Evolutionary conservation across 2,888 invertebrate genomes (phyloP), one percentile per base, ranked within the genome.

Genomic region (Acanthosoma haemorrhoidale): DNA sequence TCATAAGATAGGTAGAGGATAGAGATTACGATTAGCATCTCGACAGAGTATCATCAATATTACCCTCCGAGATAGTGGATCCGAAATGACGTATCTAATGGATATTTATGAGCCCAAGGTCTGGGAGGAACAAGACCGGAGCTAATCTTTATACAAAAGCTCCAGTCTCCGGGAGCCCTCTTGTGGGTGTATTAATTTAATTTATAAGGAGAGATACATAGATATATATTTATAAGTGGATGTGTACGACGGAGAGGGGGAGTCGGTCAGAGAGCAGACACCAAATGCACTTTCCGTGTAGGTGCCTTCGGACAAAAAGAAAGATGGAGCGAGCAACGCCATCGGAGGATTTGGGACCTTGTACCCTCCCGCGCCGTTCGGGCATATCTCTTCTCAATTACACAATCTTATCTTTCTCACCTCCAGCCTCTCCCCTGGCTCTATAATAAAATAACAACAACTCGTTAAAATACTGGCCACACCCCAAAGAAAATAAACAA

Each of bases 121-220:
- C 51, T 51, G 51, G 51, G 29, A 25, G 29, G 25, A 51, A 51
- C 51, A 51, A 25, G 51, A 25, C 25, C 3, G 25, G n/a, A 3
- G 25, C 25, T 25, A 51, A 25, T 25, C 25, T 25, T n/a, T 51
- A 51, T 51, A 51, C 51, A n/a, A 51, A 51, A 51, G n/a, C n/a
- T 51, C n/a, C 51, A 21, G 51, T 25, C 25, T 51, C 25, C 25
- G 16, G 51, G 51, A 51, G 51, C 36, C 34, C 61, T 25, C 18
- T 43, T 69, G 71, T 71, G 69, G 71, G 71, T 68, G 71, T 69
- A 71, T 71, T 71, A 71, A 51, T 71, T 67, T 71, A 71, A 71
- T 71, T 71, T 71, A 71, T 71, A 51, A 51, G 51, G 43, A 51
- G 25, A 25, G 21, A 11, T 51, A 32, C 29, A 51, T 51, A 51